These are phyloP conservation scores for Strigamia maritima DNA, from an alignment of 2,888 invertebrate genomes.

Conservation along the genomic window DNA sequence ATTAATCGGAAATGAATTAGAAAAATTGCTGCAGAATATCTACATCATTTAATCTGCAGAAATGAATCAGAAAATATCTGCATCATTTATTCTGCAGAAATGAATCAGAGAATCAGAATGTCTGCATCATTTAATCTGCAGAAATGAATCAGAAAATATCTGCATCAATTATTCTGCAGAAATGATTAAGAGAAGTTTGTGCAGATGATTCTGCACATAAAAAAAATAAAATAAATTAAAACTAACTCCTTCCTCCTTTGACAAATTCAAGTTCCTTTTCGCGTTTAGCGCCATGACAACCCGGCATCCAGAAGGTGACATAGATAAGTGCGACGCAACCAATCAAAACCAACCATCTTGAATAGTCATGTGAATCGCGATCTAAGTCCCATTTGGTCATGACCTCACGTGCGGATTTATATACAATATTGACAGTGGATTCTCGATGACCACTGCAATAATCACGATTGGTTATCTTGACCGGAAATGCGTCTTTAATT, in stretches of 20 bases:
- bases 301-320: slow-evolving; percentile 13
- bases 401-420: background rate
- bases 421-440: background rate
- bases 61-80: too few relatives aligned
- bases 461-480: background rate
- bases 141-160: too few relatives aligned
- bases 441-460: background rate
- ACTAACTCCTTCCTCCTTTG: slow-evolving; percentile 37
- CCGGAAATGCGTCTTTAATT: slow-evolving; percentile 2
- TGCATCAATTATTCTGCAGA: too few relatives aligned
- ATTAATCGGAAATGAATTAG: too few relatives aligned
- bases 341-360: background rate
- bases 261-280: slow-evolving; percentile 12
- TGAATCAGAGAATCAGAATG: too few relatives aligned
- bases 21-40: too few relatives aligned
- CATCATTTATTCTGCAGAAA: too few relatives aligned
- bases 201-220: background rate
- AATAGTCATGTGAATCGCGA: background rate
- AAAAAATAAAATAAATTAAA: background rate
- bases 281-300: background rate
- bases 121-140: too few relatives aligned
- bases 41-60: too few relatives aligned
- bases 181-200: too few relatives aligned
- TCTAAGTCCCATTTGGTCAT: slow-evolving; percentile 13
- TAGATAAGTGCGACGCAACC: background rate